These are phyloP conservation scores for Eriocheir sinensis DNA, from an alignment of 1,140 invertebrate species.

Conservation along the genomic window DNA sequence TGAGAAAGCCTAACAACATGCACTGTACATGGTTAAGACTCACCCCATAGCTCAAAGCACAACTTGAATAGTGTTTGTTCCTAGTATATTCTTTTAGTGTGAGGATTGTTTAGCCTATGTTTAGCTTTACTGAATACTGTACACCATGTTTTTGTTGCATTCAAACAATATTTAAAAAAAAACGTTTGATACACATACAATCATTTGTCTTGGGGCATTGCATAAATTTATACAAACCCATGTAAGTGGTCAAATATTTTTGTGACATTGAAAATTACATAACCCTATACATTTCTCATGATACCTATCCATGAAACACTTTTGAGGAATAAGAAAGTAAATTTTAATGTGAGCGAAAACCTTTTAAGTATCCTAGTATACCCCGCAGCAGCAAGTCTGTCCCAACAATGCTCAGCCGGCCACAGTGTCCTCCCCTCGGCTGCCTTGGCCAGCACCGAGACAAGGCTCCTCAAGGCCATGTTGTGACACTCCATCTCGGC, in stretches of 20 bases:
- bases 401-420: no score
- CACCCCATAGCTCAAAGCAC: slow-evolving; percentile 59
- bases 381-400: no score
- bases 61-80: slow-evolving; percentile 55
- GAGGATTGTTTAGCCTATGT: slow-evolving; percentile 55
- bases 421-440: no score
- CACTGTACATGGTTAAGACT: slow-evolving; percentile 49
- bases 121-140: slow-evolving; percentile 42
- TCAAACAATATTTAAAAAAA: neutral
- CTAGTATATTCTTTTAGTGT: slow-evolving; percentile 55
- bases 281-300: slow-evolving; percentile 9
- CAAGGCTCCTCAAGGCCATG: no score
- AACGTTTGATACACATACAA: neutral
- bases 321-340: slow-evolving; percentile 17
- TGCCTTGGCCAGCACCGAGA: no score
- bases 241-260: slow-evolving; percentile 1
- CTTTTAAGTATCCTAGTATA: no score
- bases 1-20: neutral
- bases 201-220: neutral
- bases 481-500: no score
- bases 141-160: slow-evolving; percentile 32
- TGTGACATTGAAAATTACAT: neutral
- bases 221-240: slow-evolving; percentile 26
- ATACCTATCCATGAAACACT: slow-evolving; percentile 17
- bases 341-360: neutral